Base-by-base conservation (phyloP, 2,888 invertebrate species). In the Trisateles emortualis region DNA sequence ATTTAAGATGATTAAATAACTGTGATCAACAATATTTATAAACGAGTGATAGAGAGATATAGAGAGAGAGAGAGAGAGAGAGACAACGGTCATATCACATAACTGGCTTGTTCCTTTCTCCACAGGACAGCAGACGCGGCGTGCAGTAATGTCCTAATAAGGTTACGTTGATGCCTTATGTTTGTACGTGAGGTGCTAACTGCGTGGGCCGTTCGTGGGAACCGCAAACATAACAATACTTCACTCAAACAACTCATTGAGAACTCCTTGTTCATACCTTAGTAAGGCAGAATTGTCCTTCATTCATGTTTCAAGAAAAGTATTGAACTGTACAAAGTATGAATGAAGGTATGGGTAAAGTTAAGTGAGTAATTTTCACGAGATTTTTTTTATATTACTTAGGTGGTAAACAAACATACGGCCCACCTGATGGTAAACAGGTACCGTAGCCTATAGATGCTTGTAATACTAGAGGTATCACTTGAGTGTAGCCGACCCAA, bases 171-270 rank as follows among this genome's bases (percentile, higher is more conserved):
- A 59, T 59, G 59, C 48, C 58, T 59, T 58, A 58, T 64, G 65
- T 70, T 69, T 68, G 67, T 55, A 52, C 14, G 46, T 51, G 74
- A 87, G 85, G 86, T 82, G 89, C 74, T 84, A 89, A 85, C 74
- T 77, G 81, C 73, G 86, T 84, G 78, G 86, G 86, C 72, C 65
- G 81, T 67, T 72, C 84, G 87, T 90, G 91, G 81, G 91, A 91
- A 91, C 76, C 30, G 68, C 84, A 91, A 90, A 91, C 86, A 88
- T 41, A 52, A 54, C 52, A 52, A 59, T 38, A 53, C 58, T 60
- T 57, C 47, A 66, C 59, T 68, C 68, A 69, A 76, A 69, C 58
- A 64, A 49, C 48, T 64, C 72, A 72, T 76, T 68, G 66, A 75
- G 50, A 47, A 59, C 50, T 51, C 44, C 19, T 41, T 44, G 38